phyloP scores from a whole-genome alignment of 2,113 vertebrate species.

The Forbesichthys agassizii region DNA sequence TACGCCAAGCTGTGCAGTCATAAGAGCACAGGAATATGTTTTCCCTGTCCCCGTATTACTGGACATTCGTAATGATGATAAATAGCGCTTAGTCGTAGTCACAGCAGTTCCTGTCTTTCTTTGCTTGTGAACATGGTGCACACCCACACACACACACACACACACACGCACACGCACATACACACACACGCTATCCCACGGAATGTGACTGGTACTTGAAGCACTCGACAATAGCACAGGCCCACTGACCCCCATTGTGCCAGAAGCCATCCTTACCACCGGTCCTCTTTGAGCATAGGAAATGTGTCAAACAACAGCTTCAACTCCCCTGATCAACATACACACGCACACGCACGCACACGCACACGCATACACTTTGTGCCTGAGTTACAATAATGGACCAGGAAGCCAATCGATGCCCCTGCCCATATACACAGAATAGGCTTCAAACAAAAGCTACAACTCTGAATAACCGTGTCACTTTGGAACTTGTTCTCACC shows the following conservation, averaged over 20 bases:
- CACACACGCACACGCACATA: not conserved
- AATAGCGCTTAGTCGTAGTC: no score
- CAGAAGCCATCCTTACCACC: conserved; percentile 30
- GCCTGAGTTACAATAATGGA: no score
- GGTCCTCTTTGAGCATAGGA: no score
- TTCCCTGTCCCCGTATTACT: no score
- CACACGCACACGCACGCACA: not conserved
- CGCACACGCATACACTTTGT: not conserved
- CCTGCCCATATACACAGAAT: conserved; percentile 36
- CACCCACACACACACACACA: not conserved
- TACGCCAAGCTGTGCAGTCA: no score
- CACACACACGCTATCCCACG: not conserved
- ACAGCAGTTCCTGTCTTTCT: no score
- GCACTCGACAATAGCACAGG: conserved; percentile 45
- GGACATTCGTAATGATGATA: no score
- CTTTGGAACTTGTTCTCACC: conserved; percentile 51
- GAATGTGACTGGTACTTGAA: conserved; percentile 21
- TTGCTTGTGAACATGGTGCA: no score
- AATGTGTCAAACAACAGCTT: no score
- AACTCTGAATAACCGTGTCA: conserved; percentile 61
- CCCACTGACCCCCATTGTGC: conserved; percentile 52
- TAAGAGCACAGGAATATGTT: no score
- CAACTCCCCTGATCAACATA: no score
- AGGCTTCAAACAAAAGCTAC: conserved; percentile 56
- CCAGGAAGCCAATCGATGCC: not conserved